phyloP scores from a whole-genome alignment of 1,140 invertebrate genomes.

The Luehdorfia chinensis region DNA sequence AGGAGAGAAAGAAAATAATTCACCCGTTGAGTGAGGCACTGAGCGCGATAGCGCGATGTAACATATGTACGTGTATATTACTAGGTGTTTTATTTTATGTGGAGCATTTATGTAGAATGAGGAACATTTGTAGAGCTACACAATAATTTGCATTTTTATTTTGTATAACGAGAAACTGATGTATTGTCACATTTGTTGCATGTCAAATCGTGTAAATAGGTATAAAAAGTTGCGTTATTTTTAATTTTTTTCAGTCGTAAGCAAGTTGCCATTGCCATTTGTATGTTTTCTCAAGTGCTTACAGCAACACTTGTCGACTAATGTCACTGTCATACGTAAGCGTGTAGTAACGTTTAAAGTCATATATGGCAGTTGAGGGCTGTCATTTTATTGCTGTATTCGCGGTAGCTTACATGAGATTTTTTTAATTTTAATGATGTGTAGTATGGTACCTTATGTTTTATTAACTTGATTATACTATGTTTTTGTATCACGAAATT shows the following conservation, averaged over 20 bases:
- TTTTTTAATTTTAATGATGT: constrained; percentile 50
- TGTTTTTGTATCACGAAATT: constrained; percentile 46
- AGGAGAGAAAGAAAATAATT: constrained; percentile 40
- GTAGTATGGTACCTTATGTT: constrained; percentile 39
- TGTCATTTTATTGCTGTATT: constrained; percentile 17
- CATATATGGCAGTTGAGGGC: constrained; percentile 4
- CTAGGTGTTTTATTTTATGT: constrained; percentile 33
- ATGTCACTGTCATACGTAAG: neutral
- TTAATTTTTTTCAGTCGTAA: constrained; percentile 48
- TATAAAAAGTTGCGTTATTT: constrained; percentile 44
- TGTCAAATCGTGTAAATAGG: constrained; percentile 4
- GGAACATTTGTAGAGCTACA: constrained; percentile 24
- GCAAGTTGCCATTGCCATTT: constrained; percentile 57
- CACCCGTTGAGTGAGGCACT: constrained; percentile 73
- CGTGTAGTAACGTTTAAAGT: neutral
- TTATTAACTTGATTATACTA: constrained; percentile 49
- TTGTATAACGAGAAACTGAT: constrained; percentile 1
- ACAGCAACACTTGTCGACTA: neutral
- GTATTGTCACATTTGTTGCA: neutral
- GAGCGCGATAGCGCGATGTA: constrained; percentile 31
- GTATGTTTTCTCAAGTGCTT: constrained; percentile 19
- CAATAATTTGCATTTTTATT: constrained; percentile 41
- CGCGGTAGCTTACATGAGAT: constrained; percentile 50
- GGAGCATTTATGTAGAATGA: constrained; percentile 56
- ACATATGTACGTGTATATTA: constrained; percentile 46